phyloP scores from a whole-genome alignment of 1,140 invertebrate genomes.

The Drosophila serrata region DNA sequence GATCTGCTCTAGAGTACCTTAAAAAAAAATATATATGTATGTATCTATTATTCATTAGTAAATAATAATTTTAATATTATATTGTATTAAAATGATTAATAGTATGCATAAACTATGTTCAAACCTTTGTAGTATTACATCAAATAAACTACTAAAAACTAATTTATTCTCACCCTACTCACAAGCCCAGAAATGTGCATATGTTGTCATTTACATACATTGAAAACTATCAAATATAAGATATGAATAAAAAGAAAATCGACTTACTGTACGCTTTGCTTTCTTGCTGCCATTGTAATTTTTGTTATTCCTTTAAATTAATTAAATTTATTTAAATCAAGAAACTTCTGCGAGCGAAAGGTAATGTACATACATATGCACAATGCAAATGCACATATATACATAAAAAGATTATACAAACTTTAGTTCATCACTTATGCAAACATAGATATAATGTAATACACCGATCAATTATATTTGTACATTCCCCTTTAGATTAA shows the following conservation, averaged over 20 bases:
- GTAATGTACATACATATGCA: neutral
- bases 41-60: neutral
- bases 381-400: neutral
- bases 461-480: neutral
- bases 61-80: neutral
- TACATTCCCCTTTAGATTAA: neutral
- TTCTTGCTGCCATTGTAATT: neutral
- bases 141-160: neutral
- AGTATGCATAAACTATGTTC: neutral
- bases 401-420: conserved; percentile 3
- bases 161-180: neutral
- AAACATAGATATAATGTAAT: neutral
- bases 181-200: neutral
- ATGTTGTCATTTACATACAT: neutral
- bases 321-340: neutral
- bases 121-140: neutral
- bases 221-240: neutral
- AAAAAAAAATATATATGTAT: neutral
- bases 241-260: neutral
- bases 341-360: neutral
- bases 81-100: too few species aligned
- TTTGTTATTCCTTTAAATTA: neutral
- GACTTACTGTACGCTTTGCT: conserved; percentile 1
- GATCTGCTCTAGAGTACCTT: conserved; percentile 64
- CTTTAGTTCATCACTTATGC: neutral